A percentile compares a stretch with the other conserved stretches of the same genome.
Evolutionary conservation across 2,113 vertebrate genomes (phyloP).

Genomic region (Albula goreensis): DNA sequence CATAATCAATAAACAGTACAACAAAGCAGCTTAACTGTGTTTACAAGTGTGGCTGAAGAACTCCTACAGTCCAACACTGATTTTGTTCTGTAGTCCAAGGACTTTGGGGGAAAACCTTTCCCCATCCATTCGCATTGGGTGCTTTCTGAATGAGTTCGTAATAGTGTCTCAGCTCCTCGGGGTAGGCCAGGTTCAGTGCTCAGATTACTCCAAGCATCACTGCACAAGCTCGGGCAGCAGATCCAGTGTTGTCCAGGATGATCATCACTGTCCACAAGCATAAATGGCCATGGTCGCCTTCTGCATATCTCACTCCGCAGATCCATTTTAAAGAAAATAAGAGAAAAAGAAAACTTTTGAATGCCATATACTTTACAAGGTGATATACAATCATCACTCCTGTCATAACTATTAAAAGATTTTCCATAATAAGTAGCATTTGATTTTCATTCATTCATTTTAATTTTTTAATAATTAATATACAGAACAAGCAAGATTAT

Average conservation of each 20-base stretch:
- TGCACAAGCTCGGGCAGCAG: not conserved
- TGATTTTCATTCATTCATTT: no score
- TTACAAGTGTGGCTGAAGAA: no score
- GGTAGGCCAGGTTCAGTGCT: constrained; percentile 4
- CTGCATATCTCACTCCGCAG: not conserved
- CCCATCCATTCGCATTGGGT: constrained; percentile 6
- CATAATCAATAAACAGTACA: no score
- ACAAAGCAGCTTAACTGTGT: no score
- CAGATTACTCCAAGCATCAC: constrained; percentile 6
- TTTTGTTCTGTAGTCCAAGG: constrained; percentile 20
- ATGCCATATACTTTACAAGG: not conserved
- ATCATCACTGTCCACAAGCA: not conserved
- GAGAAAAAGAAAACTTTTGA: not conserved
- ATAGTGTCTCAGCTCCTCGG: constrained; percentile 1
- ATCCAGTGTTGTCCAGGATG: constrained; percentile 2
- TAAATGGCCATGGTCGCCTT: not conserved
- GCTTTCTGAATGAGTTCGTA: constrained; percentile 20
- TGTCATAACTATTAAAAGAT: no score
- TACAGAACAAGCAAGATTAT: no score
- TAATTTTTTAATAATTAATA: no score
- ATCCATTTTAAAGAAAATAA: not conserved
- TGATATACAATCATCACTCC: no score
- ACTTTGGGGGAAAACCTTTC: constrained; percentile 21
- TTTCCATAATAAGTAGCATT: no score
- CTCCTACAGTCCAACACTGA: not conserved